Evolutionary conservation across 1,140 invertebrate species (phyloP), one percentile per base, ranked within the genome.

Genomic region (Brachionus paranguensis): DNA sequence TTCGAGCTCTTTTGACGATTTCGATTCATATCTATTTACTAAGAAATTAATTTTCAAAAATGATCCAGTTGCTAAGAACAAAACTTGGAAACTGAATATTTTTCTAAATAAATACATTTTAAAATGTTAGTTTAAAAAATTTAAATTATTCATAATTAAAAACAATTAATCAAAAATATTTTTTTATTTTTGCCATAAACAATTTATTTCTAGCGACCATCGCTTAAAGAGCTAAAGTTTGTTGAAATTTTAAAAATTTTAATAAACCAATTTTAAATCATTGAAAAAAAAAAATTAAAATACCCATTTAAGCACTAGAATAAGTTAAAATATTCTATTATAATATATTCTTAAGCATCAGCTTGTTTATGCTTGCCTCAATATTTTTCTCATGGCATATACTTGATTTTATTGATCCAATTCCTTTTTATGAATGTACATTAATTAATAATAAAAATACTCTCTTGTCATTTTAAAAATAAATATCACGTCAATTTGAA

Each of bases 11-110:
- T 60, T 10, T 68, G 65, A 20, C 70, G 70, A 45, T 20, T 74
- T 43, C 70, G 70, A 74, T 45, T 47, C 70, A 74, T 74, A 17
- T 74, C 41, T 74, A 43, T 74, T 72, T 17, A 74, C 3, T 68
- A n/a, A 17, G 33, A 68, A 68, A 68, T 8, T 10, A 60, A 20
- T 60, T 60, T 60, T 20, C n/a, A 20, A 20, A 60, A 20, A 8
- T 20, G 53, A 60, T 60, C 53, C 17, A 60, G 53, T 60, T 60
- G 53, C 53, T 60, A 60, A 27, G 53, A 60, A 24, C 53, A 1
- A 60, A 60, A 8, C 53, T 60, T 60, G 53, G 53, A 27, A 60
- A 60, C 53, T 60, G 53, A 60, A 60, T 60, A 60, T 60, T 60
- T 60, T 60, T 60, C 53, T 60, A 60, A 60, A 20, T 60, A 60